Conservation (phyloP, 2,888 invertebrate genomes). For the Meloe dianella region DNA sequence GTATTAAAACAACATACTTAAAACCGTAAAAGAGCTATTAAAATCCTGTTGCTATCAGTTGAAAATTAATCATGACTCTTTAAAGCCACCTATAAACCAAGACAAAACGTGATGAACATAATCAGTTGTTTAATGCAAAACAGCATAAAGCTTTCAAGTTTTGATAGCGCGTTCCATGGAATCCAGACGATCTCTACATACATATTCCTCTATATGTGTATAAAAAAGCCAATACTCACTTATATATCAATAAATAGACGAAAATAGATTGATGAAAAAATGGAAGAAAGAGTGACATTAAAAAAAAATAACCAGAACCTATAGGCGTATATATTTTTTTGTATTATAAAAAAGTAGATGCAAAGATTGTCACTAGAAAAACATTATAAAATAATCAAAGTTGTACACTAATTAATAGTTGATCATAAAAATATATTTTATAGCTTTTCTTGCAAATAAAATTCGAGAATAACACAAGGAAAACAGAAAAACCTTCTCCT, state of each 20-base stretch:
- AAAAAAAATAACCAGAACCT: not conserved
- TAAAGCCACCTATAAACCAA: slow-evolving; percentile 52
- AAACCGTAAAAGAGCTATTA: slow-evolving; percentile 55
- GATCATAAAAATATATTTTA: too few relatives aligned
- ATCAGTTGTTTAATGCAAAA: slow-evolving; percentile 57
- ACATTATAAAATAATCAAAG: not conserved
- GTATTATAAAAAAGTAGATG: too few relatives aligned
- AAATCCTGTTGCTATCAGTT: slow-evolving; percentile 53
- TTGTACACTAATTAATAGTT: not conserved
- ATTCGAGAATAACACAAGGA: not conserved
- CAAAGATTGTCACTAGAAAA: too few relatives aligned
- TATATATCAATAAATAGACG: not conserved
- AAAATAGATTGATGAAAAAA: too few relatives aligned
- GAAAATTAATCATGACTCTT: slow-evolving; percentile 54
- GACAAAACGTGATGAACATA: slow-evolving; percentile 52
- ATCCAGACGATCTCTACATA: slow-evolving; percentile 5
- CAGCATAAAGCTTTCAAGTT: slow-evolving; percentile 58
- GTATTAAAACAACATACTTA: slow-evolving; percentile 56
- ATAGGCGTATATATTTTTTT: not conserved
- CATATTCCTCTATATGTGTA: not conserved
- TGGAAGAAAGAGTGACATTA: not conserved
- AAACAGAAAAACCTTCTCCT: too few relatives aligned
- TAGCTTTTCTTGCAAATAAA: not conserved
- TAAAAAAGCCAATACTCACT: not conserved
- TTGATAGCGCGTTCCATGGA: slow-evolving; percentile 22